Evolutionary conservation across 2,113 vertebrate genomes (phyloP), one percentile per base, ranked within the genome.

Genomic region (Pollimyrus isidori): DNA sequence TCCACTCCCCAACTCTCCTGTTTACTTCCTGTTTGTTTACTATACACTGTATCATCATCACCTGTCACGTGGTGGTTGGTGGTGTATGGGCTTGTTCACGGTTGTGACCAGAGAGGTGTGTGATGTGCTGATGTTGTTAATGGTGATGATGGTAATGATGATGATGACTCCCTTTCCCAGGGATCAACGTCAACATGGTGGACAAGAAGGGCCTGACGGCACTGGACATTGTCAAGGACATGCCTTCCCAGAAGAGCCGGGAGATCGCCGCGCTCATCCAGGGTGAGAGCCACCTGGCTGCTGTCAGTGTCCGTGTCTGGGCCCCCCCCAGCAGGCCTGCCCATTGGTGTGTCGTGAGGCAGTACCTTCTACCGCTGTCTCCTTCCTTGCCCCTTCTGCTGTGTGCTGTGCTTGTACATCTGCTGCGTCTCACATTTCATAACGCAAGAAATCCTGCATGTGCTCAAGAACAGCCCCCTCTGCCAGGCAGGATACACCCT

Each of bases 221-320:
- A 53, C 96, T 98, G 92, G 98, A 98, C 94, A 98, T 96, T 11
- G 98, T 99, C 90, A 97, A 95, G 90, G 98, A 98, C 23, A 97
- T 99, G 94, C 98, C 98, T n/a, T 99, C 98, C 46, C 96, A 99
- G 94, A 99, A 99, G 93, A 99, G 97, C 94, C 95, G 97, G 83
- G 96, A 98, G 93, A 98, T 99, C 89, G 97, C 96, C 23, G 96
- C 97, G 69, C 96, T 99, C 50, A 98, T 99, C 0, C 95, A 97
- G 94, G 97, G 98, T 99, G 23, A 15, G 42, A 9, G 35, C 0
- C 62, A 26, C 26, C 62, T 30, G 62, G n/a, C 39, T 23, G 7
- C 30, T 0, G 1, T 56, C 53, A 56, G 5, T 56, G 53, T 5
- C 19, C 19, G 53, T 65, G 23, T 65, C n/a, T 11, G 62, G 62